Evolutionary conservation across 2,888 invertebrate genomes (phyloP), one percentile per base, ranked within the genome.

Genomic region (Thera obeliscata): DNA sequence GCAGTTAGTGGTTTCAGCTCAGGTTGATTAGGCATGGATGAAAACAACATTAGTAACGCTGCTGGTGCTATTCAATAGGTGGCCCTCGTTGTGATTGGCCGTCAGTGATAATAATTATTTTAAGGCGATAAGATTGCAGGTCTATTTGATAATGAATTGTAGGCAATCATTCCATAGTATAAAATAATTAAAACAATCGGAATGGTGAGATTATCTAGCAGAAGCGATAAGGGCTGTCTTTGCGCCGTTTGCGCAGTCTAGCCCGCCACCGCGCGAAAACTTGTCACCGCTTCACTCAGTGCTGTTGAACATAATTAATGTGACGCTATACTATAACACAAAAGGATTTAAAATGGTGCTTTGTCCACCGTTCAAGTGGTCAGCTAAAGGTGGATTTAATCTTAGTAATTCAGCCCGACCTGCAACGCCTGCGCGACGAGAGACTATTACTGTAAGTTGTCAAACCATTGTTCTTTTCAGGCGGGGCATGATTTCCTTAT

Each of bases 101-200:
- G 83, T 82, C 80, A 80, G 81, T 85, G 86, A 86, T 87, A 86
- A 84, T 84, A 66, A 82, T 84, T 84, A 83, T 87, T 87, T 76
- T 80, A 81, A 82, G 74, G 75, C 81, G 93, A 93, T 93, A 92
- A 93, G 89, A 92, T 91, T 88, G 85, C 87, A 86, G 85, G 84
- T 87, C 79, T 85, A 84, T 81, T 86, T 87, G 90, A 93, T 93
- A 90, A 88, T 87, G 87, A 86, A 85, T 82, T 83, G 79, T 83
- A 81, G 79, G 80, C 81, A 88, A 89, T 89, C 82, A 85, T 89
- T 87, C 81, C 82, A 87, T 86, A 86, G 84, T 85, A 83, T 85
- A 84, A 84, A 91, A 91, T 92, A 92, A 93, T 93, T 93, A 93
- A 92, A 92, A 91, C 91, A 92, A 91, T 92, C 86, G 87, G 84